These are phyloP conservation scores for Pinna nobilis DNA, from an alignment of 1,140 invertebrate species.

Conservation along the genomic window DNA sequence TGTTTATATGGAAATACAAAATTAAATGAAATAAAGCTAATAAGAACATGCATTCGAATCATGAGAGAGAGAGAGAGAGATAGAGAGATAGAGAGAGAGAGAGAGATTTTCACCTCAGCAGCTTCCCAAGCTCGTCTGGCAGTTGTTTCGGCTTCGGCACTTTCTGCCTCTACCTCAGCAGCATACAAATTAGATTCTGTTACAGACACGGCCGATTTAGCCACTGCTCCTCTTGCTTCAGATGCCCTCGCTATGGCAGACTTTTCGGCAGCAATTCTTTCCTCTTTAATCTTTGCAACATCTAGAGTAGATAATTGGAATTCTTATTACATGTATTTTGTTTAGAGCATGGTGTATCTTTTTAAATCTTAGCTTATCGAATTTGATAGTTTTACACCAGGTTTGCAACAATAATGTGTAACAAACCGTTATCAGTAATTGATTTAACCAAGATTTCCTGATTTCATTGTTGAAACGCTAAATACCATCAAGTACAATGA, in stretches of 20 bases:
- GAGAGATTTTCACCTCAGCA: constrained; percentile 27
- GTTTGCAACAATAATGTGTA: too few species aligned
- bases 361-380: too few species aligned
- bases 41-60: too few species aligned
- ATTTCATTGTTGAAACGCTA: too few species aligned
- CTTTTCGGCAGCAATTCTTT: constrained; percentile 40
- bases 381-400: too few species aligned
- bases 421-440: too few species aligned
- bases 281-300: constrained; percentile 31
- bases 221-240: constrained; percentile 46
- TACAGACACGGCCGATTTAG: constrained; percentile 36
- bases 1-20: background rate
- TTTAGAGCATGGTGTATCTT: too few species aligned
- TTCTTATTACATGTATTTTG: background rate
- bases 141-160: constrained; percentile 45
- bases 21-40: background rate
- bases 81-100: too few species aligned
- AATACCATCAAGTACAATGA: too few species aligned
- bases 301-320: constrained; percentile 25
- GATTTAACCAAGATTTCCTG: too few species aligned
- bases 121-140: constrained; percentile 44
- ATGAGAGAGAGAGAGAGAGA: too few species aligned
- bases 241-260: constrained; percentile 45
- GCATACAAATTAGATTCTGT: constrained; percentile 39
- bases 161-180: constrained; percentile 48